Conservation (phyloP, 53 echinoderm and acorn worm genomes). For the Patiria pectinifera region DNA sequence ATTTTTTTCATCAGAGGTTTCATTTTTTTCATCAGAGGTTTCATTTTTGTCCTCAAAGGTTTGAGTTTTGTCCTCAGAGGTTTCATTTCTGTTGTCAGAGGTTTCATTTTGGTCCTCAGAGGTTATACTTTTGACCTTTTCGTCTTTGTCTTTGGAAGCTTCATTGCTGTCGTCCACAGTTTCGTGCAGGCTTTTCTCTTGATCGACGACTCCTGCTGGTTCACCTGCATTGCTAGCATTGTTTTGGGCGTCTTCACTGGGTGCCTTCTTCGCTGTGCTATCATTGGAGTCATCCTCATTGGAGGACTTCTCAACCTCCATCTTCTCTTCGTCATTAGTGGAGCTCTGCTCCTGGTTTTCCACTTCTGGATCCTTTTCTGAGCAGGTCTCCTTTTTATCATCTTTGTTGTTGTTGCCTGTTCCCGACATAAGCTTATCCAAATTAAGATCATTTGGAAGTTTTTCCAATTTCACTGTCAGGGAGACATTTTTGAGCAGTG, state of each 20-base stretch:
- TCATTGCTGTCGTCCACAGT: background rate
- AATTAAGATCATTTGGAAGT: background rate
- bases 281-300: background rate
- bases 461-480: slow-evolving; percentile 43
- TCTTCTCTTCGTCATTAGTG: background rate
- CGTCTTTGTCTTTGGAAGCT: background rate
- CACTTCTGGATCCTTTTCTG: too few relatives aligned
- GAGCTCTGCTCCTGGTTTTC: background rate
- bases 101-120: background rate
- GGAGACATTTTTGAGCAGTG: background rate
- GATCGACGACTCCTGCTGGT: background rate
- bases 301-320: slow-evolving; percentile 7
- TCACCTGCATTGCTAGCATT: background rate
- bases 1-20: too few relatives aligned
- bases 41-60: background rate
- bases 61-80: too few relatives aligned
- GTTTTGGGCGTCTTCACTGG: background rate
- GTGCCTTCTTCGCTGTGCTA: background rate
- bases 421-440: background rate
- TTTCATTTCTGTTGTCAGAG: too few relatives aligned
- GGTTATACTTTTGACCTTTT: background rate
- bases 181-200: background rate
- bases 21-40: background rate
- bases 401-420: background rate
- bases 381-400: background rate